phyloP scores from a whole-genome alignment of 2,888 invertebrate genomes.

The Drosophila siamana region DNA sequence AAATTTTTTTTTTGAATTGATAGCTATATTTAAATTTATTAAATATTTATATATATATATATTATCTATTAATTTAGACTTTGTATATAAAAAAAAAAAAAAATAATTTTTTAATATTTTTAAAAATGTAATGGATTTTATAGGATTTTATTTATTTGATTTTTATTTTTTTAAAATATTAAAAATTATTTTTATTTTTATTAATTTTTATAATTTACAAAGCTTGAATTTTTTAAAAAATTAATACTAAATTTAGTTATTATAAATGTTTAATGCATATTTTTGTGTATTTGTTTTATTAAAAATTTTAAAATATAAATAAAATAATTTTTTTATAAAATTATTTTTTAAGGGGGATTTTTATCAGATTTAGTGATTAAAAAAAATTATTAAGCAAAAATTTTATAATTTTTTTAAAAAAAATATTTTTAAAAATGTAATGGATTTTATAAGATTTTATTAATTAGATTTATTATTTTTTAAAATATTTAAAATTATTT shows the following conservation, averaged over 20 bases:
- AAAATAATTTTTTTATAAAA: no score
- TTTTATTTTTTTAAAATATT: slow-evolving; percentile 18
- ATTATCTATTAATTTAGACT: slow-evolving; percentile 44
- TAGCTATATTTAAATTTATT: slow-evolving; percentile 69
- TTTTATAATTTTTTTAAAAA: slow-evolving; percentile 87
- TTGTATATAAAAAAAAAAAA: slow-evolving; percentile 36
- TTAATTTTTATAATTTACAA: background rate
- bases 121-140: slow-evolving; percentile 15
- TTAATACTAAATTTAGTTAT: no score
- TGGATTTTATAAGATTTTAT: slow-evolving; percentile 8
- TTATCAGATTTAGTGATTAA: no score
- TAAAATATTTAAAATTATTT: slow-evolving; percentile 5
- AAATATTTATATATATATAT: slow-evolving; percentile 56
- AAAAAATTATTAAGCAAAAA: slow-evolving; percentile 85
- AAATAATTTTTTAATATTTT: slow-evolving; percentile 10
- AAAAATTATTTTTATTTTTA: slow-evolving; percentile 19
- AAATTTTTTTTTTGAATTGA: slow-evolving; percentile 68
- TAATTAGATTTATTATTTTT: slow-evolving; percentile 8
- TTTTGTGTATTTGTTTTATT: no score
- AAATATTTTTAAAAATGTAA: no score
- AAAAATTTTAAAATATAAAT: no score
- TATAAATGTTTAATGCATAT: no score
- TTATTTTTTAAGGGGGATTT: slow-evolving; percentile 2
- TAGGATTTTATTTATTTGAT: slow-evolving; percentile 1
- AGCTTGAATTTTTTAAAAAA: no score